These are phyloP conservation scores for Lamellibrachia columna DNA, from an alignment of 2,888 invertebrate species.

Conservation along the genomic window DNA sequence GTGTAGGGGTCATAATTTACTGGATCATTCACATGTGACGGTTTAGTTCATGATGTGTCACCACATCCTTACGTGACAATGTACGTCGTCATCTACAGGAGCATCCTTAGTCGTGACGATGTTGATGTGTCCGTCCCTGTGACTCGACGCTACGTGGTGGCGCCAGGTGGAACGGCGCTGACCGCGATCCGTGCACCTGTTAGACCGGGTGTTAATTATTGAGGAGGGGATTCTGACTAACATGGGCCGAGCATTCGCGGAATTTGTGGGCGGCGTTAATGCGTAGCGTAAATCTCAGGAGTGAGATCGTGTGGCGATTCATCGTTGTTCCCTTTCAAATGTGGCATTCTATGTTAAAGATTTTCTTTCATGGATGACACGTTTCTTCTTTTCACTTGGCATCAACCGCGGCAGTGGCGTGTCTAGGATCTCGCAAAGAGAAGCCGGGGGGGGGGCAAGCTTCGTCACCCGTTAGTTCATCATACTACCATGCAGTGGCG, in stretches of 20 bases:
- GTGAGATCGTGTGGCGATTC: not conserved
- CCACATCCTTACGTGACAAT: not conserved
- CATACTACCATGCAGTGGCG: no score
- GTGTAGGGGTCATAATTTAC: not conserved
- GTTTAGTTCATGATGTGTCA: not conserved
- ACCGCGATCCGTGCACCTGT: not conserved
- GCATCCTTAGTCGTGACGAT: not conserved
- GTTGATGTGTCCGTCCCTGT: not conserved
- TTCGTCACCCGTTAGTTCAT: no score
- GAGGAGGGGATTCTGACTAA: not conserved
- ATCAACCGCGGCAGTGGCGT: no score
- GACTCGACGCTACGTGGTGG: not conserved
- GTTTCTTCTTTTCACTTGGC: not conserved
- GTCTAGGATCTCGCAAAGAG: no score
- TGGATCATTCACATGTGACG: not conserved
- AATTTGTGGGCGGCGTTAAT: not conserved
- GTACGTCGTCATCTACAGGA: not conserved
- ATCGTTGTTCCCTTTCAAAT: not conserved
- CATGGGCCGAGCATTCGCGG: not conserved
- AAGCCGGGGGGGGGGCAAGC: no score
- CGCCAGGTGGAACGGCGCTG: not conserved
- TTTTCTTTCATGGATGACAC: not conserved
- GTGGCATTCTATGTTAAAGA: not conserved
- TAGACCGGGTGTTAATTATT: conserved; percentile 7
- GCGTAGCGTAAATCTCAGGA: not conserved